A percentile compares a stretch with the other conserved stretches of the same genome.
Evolutionary conservation across 2,113 vertebrate genomes (phyloP).

Genomic region (Eurypyga helias): DNA sequence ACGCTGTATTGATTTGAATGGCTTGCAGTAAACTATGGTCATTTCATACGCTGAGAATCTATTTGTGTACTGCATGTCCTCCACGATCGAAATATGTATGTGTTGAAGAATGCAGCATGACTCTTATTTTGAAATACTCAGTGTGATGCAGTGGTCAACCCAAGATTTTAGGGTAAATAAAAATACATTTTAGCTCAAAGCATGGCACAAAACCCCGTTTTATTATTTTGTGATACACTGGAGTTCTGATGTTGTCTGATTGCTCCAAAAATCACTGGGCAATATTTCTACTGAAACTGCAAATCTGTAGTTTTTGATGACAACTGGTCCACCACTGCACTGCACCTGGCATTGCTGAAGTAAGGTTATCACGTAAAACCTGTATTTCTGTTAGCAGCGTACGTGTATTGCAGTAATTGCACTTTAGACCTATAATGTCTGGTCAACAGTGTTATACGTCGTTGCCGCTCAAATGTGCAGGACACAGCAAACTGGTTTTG

Average conservation of each 20-base stretch:
- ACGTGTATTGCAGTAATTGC: neutral
- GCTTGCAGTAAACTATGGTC: neutral
- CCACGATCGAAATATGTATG: neutral
- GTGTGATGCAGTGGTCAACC: neutral
- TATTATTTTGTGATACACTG: neutral
- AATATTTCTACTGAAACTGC: neutral
- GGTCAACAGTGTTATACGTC: neutral
- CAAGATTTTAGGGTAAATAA: neutral
- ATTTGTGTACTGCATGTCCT: neutral
- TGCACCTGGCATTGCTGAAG: neutral
- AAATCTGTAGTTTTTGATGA: neutral
- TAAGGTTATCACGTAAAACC: neutral
- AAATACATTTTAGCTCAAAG: neutral
- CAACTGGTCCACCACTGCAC: neutral
- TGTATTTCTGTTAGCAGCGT: neutral
- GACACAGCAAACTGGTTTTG: neutral
- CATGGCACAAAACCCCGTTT: fast-evolving
- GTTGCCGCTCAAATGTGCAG: neutral
- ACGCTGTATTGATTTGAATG: neutral
- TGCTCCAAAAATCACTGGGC: neutral
- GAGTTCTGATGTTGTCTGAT: neutral
- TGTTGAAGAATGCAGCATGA: neutral
- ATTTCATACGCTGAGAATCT: neutral
- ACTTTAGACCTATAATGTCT: neutral
- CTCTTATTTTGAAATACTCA: neutral